phyloP scores from a whole-genome alignment of 2,888 invertebrate species.

The Spodoptera littoralis region DNA sequence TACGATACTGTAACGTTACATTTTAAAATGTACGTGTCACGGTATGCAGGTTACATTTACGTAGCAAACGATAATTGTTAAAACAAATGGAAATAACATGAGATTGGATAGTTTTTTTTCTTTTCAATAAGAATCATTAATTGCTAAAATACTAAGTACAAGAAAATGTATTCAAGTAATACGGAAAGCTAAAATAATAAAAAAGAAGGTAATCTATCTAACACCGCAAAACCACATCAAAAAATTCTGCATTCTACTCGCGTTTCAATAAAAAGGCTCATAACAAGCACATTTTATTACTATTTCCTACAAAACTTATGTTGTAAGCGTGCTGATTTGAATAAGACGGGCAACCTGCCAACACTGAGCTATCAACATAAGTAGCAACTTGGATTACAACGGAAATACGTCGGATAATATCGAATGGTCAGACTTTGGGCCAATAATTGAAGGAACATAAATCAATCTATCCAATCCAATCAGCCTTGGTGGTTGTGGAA shows the following conservation, averaged over 20 bases:
- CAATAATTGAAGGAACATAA: slow-evolving; percentile 42
- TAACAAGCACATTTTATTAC: slow-evolving; percentile 48
- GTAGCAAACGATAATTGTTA: neutral
- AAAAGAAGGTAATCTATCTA: neutral
- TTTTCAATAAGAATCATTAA: neutral
- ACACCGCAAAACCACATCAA: slow-evolving; percentile 7
- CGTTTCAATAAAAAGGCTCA: slow-evolving; percentile 34
- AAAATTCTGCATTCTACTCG: slow-evolving; percentile 13
- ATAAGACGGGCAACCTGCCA: slow-evolving; percentile 60
- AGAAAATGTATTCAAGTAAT: too few relatives aligned
- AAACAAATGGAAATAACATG: too few relatives aligned
- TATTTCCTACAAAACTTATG: slow-evolving; percentile 57
- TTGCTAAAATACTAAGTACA: too few relatives aligned
- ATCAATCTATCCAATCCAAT: slow-evolving; percentile 42
- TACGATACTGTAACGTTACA: neutral
- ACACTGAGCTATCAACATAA: slow-evolving; percentile 54
- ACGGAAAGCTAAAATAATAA: neutral
- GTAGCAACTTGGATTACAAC: slow-evolving; percentile 46
- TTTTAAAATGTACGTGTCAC: neutral
- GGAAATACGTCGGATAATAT: slow-evolving; percentile 41
- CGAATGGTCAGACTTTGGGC: slow-evolving; percentile 30
- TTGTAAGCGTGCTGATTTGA: slow-evolving; percentile 52
- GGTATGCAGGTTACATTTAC: neutral
- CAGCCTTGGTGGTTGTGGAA: slow-evolving; percentile 27
- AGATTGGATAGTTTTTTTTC: too few relatives aligned